These are phyloP conservation scores for Schizothorax lantsangensis DNA, from an alignment of 2,797 vertebrate species.

Conservation along the genomic window DNA sequence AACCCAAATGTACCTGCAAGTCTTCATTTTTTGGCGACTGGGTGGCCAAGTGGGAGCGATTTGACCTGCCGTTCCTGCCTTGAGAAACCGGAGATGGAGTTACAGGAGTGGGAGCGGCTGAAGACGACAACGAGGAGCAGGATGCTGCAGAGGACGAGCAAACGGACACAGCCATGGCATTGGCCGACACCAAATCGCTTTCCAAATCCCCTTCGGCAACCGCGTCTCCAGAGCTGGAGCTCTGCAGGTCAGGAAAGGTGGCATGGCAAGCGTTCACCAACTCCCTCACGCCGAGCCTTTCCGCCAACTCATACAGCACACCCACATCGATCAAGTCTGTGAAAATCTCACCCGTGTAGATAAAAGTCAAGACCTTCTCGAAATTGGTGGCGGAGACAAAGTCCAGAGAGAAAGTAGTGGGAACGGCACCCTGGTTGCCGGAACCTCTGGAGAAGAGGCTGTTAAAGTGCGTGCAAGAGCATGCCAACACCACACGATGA, in stretches of 20 bases:
- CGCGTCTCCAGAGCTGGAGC: constrained; percentile 74
- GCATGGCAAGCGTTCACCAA: constrained; percentile 90
- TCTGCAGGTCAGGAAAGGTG: constrained; percentile 93
- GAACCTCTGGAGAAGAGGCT: constrained; percentile 81
- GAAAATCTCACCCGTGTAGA: constrained; percentile 94
- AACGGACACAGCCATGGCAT: constrained; percentile 57
- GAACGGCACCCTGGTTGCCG: constrained; percentile 64
- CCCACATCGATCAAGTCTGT: constrained; percentile 95
- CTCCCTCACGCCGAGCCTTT: constrained; percentile 88
- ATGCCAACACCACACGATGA: constrained; percentile 91
- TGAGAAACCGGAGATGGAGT: constrained; percentile 70
- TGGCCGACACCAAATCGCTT: constrained; percentile 60
- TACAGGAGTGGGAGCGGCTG: constrained; percentile 72
- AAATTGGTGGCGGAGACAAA: constrained; percentile 94
- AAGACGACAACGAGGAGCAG: constrained; percentile 80
- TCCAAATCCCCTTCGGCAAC: constrained; percentile 61
- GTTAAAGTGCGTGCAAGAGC: constrained; percentile 89
- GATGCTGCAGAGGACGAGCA: constrained; percentile 76
- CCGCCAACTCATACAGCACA: constrained; percentile 93
- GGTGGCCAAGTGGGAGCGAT: constrained; percentile 44
- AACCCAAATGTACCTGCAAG: constrained; percentile 71
- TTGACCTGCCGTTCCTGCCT: constrained; percentile 32
- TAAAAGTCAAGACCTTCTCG: constrained; percentile 94
- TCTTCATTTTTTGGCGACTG: constrained; percentile 86
- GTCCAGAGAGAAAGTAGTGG: constrained; percentile 87